A percentile compares a stretch with the other conserved stretches of the same genome.
Conservation (phyloP, 2,113 vertebrate genomes). For the Sarotherodon lohbergeri region DNA sequence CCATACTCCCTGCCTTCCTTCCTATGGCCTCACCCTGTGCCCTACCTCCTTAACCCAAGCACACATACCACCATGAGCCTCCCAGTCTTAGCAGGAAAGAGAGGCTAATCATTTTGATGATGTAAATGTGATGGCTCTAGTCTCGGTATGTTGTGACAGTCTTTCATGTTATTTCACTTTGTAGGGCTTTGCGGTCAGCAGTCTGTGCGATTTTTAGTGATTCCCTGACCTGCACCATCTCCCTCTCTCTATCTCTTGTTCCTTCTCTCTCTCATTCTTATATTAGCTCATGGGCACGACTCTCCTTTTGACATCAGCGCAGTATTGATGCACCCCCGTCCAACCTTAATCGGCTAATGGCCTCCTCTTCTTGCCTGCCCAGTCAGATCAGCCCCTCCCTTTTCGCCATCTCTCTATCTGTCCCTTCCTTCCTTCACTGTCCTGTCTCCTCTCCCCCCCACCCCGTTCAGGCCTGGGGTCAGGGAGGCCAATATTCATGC, state of each 20-base stretch:
- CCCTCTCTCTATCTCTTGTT: slow-evolving; percentile 1
- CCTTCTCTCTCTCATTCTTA: slow-evolving; percentile 57
- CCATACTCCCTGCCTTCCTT: slow-evolving; percentile 39
- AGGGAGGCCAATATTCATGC: slow-evolving; percentile 71
- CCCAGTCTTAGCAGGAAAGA: background rate
- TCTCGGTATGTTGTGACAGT: slow-evolving; percentile 23
- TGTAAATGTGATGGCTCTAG: slow-evolving; percentile 23
- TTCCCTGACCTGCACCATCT: slow-evolving; percentile 36
- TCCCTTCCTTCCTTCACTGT: slow-evolving; percentile 45
- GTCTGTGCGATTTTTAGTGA: slow-evolving; percentile 40
- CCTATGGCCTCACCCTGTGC: slow-evolving; percentile 34
- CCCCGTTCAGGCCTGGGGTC: slow-evolving; percentile 58
- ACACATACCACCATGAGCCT: background rate
- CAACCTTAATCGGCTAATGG: slow-evolving; percentile 78
- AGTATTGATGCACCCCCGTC: slow-evolving; percentile 71
- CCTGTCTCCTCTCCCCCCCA: slow-evolving; percentile 39
- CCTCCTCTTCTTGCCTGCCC: slow-evolving; percentile 60
- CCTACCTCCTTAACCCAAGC: slow-evolving; percentile 41
- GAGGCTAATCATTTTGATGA: slow-evolving; percentile 40
- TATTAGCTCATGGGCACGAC: slow-evolving; percentile 63
- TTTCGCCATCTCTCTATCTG: slow-evolving; percentile 39
- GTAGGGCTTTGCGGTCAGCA: slow-evolving; percentile 36
- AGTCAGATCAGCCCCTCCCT: slow-evolving; percentile 58
- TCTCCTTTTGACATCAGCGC: slow-evolving; percentile 66
- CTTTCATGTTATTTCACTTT: slow-evolving; percentile 42